Conservation (phyloP, 1,140 invertebrate species). For the Chrysopa pallens region DNA sequence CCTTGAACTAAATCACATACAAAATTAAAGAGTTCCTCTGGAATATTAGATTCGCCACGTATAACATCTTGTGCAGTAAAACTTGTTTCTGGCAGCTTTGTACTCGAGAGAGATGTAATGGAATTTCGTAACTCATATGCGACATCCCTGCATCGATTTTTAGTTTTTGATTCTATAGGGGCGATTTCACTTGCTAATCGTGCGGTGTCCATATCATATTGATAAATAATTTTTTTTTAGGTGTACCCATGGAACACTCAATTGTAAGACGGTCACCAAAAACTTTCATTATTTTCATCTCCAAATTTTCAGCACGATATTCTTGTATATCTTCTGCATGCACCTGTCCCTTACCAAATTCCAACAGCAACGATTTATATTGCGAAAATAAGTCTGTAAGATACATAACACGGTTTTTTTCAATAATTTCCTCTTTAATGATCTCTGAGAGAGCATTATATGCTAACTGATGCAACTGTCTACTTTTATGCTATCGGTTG, state of each 20-base stretch:
- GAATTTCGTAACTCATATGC: conserved; percentile 14
- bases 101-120: conserved; percentile 10
- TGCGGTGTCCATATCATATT: conserved; percentile 12
- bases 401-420: conserved; percentile 10
- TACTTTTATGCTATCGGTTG: conserved; percentile 1
- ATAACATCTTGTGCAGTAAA: conserved; percentile 17
- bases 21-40: conserved; percentile 14
- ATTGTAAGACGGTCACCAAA: conserved; percentile 13
- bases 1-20: conserved; percentile 13
- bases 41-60: conserved; percentile 17
- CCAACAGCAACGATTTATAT: conserved; percentile 11
- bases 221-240: conserved; percentile 16
- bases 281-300: conserved; percentile 10
- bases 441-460: conserved; percentile 5
- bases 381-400: conserved; percentile 10
- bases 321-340: conserved; percentile 9
- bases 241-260: conserved; percentile 9
- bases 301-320: conserved; percentile 9
- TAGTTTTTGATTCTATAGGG: too few species aligned
- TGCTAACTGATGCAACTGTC: conserved; percentile 4
- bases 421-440: conserved; percentile 9
- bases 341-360: conserved; percentile 8
- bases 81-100: conserved; percentile 5
- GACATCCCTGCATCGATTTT: conserved; percentile 11
- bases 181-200: background rate